Evolutionary conservation across 2,797 vertebrate species (phyloP).

Genomic region (Hyperoplus immaculatus): DNA sequence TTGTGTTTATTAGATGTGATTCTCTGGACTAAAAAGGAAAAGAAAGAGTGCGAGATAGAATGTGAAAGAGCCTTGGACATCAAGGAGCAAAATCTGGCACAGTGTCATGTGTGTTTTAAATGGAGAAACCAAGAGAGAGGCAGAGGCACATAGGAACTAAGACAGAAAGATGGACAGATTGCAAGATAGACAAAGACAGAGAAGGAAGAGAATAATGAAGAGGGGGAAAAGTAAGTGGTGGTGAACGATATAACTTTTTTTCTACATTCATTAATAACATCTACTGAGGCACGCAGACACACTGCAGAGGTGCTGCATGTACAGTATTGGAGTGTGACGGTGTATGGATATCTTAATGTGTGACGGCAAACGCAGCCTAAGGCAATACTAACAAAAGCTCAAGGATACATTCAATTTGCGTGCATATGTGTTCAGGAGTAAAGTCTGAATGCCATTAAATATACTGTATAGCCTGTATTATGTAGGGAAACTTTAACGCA

Average conservation of each 20-base stretch:
- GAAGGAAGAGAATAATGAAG: conserved; percentile 32
- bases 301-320: conserved; percentile 32
- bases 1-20: conserved; percentile 69
- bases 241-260: conserved; percentile 46
- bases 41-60: conserved; percentile 56
- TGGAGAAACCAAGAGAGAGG: conserved; percentile 32
- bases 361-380: conserved; percentile 41
- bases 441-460: conserved; percentile 24
- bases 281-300: conserved; percentile 26
- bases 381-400: conserved; percentile 46
- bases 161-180: conserved; percentile 46
- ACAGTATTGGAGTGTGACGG: conserved; percentile 9
- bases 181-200: conserved; percentile 28
- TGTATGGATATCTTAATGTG: conserved; percentile 38
- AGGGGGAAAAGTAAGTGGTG: conserved; percentile 43
- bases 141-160: conserved; percentile 18
- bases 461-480: neutral
- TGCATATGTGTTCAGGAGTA: neutral
- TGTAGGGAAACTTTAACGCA: conserved; percentile 34
- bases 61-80: conserved; percentile 61
- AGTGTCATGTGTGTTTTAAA: conserved; percentile 74
- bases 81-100: conserved; percentile 72
- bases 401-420: conserved; percentile 42
- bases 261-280: conserved; percentile 53
- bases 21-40: conserved; percentile 54